Percentiles rank a stretch among this genome's conserved stretches.
Evolutionary conservation across 2,113 vertebrate genomes (phyloP).

Genomic region (Hippocampus mohnikei): DNA sequence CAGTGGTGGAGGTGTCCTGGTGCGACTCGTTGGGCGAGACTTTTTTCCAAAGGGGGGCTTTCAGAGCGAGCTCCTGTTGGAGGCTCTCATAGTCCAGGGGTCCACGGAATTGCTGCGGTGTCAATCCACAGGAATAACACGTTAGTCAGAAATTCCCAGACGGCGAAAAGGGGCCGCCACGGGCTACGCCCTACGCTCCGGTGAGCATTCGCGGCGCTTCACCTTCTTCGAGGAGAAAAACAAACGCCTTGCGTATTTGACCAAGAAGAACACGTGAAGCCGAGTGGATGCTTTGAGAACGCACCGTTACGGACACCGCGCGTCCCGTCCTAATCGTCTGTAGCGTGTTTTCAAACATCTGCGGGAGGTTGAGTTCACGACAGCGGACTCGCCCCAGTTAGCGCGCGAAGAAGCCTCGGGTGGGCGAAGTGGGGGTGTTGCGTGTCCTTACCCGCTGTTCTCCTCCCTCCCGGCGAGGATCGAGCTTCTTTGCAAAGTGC

Average conservation of each 20-base stretch:
- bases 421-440: background rate
- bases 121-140: slow-evolving; percentile 88
- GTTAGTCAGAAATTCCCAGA: slow-evolving; percentile 74
- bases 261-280: too few relatives aligned
- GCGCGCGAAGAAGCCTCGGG: too few relatives aligned
- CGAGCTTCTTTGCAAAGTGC: slow-evolving; percentile 96
- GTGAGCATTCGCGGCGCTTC: too few relatives aligned
- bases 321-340: background rate
- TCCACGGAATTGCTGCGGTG: slow-evolving; percentile 89
- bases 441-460: slow-evolving; percentile 91
- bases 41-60: slow-evolving; percentile 97
- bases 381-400: too few relatives aligned
- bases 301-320: too few relatives aligned
- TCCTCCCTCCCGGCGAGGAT: slow-evolving; percentile 94
- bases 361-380: too few relatives aligned
- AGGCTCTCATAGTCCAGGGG: slow-evolving; percentile 98
- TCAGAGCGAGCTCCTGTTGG: slow-evolving; percentile 96
- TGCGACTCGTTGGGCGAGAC: slow-evolving; percentile 87
- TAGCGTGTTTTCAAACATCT: background rate
- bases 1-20: slow-evolving; percentile 94
- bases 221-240: too few relatives aligned
- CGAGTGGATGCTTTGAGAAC: too few relatives aligned
- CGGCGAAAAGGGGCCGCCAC: too few relatives aligned
- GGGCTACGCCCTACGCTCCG: too few relatives aligned
- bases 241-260: too few relatives aligned